Base-by-base conservation (phyloP, 2,888 invertebrate species). In the Meloe dianella region DNA sequence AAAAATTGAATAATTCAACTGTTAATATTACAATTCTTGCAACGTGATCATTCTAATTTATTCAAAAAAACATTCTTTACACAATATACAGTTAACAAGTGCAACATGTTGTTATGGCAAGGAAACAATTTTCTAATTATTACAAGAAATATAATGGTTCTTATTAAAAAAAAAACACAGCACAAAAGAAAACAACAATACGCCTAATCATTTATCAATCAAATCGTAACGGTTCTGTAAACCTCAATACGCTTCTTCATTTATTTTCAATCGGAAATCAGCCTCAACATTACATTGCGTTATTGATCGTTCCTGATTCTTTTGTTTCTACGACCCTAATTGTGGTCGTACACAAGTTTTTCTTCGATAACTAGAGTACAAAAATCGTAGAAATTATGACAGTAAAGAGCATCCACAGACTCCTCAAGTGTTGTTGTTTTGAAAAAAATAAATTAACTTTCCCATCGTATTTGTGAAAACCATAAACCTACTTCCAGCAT, bases 1-100 rank as follows among this genome's bases (percentile, higher is more conserved):
- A n/a, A n/a, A n/a, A n/a, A n/a, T n/a, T n/a, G n/a, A n/a, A n/a
- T n/a, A n/a, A 41, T 41, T 1, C n/a, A 41, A 41, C 41, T 41
- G 41, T 41, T 38, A 32, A 2, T 38, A n/a, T 47, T 20, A 47
- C 17, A 47, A 47, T 54, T 54, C 3, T 9, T 54, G 17, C 54
- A 20, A 54, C 54, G 54, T 54, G 54, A 54, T 41, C n/a, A 12
- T 54, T 54, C 24, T 54, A 54, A 54, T 54, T 22, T 54, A 54
- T 54, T 22, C 22, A 47, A 24, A n/a, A n/a, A n/a, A 54, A 54
- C 22, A 54, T 54, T 54, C 54, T 54, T 54, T 54, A 54, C 54
- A 54, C 54, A 54, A 54, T 24, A 24, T 24, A 54, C 54, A 54
- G 54, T 54, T 54, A 54, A 24, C 24, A 47, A 20, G 20, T 47